phyloP scores from a whole-genome alignment of 2,113 vertebrate genomes.

The Brachyhypopomus occidentalis region DNA sequence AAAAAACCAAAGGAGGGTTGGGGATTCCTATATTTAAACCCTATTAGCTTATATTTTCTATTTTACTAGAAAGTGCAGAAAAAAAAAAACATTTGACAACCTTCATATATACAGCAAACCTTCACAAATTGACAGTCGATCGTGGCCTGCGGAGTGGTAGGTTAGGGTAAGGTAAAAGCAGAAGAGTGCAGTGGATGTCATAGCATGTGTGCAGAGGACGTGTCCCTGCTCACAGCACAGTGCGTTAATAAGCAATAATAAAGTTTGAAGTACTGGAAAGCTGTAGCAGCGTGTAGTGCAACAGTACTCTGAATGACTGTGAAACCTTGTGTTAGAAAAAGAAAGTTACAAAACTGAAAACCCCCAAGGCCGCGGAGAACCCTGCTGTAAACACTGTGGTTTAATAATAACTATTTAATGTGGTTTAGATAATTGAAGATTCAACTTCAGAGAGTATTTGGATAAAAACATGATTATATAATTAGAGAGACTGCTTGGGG shows the following conservation, averaged over 20 bases:
- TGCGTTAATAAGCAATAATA: neutral
- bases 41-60: slow-evolving; percentile 48
- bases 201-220: too few species aligned
- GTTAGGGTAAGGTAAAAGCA: too few species aligned
- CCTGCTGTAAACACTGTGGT: neutral
- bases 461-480: slow-evolving; percentile 26
- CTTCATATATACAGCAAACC: neutral
- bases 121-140: neutral
- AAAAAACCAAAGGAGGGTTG: slow-evolving; percentile 62
- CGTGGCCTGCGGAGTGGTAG: neutral
- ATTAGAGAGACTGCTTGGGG: slow-evolving; percentile 12
- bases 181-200: too few species aligned
- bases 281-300: neutral
- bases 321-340: neutral
- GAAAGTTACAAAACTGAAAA: neutral
- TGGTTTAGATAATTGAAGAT: slow-evolving; percentile 33
- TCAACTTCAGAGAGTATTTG: slow-evolving; percentile 1
- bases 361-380: neutral
- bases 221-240: neutral
- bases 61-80: slow-evolving; percentile 50
- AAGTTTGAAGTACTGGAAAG: too few species aligned
- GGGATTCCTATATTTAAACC: slow-evolving; percentile 67
- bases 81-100: slow-evolving; percentile 7
- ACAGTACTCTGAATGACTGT: neutral
- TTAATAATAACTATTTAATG: slow-evolving; percentile 26